Evolutionary conservation across 2,888 invertebrate genomes (phyloP), one percentile per base, ranked within the genome.

Genomic region (Brachylomia viminalis): DNA sequence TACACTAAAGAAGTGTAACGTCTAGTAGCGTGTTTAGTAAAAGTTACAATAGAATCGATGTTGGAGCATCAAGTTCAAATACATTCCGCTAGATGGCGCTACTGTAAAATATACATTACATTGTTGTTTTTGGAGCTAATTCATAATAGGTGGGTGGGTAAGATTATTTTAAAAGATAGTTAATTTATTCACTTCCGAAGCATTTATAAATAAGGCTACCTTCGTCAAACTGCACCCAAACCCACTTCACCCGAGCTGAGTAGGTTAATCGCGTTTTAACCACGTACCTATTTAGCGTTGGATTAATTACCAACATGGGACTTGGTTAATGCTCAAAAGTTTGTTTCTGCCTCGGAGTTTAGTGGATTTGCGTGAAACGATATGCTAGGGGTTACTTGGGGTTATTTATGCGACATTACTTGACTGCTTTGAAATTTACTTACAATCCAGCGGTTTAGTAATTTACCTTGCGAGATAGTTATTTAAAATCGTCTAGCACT

Each of bases 21-120:
- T 75, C 68, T 71, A 76, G 58, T 61, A 33, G n/a, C 27, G 33
- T 7, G 6, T 15, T 10, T 13, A 30, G 20, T 59, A 56, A 62
- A 67, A 38, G 33, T 30, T 23, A 2, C 47, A 64, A 61, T 27
- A 8, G 62, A 68, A 83, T 82, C 75, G 67, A 83, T 75, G 66
- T 68, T 45, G 6, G 17, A 23, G n/a, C 38, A 65, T 33, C 1
- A 47, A 59, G 69, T 82, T 72, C 33, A 5, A 3, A 5, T 13
- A 17, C 0, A 0, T 30, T 38, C 1, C 65, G 52, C 68, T 83
- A 90, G 90, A 89, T 89, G 85, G 84, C 87, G 78, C 62, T 86
- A 38, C 58, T 58, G 15, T 15, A 62, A 52, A 73, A 6, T 15
- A 0, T 2, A 15, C n/a, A 3, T 23, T 4, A 6, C 0, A 1